phyloP scores from a whole-genome alignment of 2,888 invertebrate species.

The Strigamia crassipes region DNA sequence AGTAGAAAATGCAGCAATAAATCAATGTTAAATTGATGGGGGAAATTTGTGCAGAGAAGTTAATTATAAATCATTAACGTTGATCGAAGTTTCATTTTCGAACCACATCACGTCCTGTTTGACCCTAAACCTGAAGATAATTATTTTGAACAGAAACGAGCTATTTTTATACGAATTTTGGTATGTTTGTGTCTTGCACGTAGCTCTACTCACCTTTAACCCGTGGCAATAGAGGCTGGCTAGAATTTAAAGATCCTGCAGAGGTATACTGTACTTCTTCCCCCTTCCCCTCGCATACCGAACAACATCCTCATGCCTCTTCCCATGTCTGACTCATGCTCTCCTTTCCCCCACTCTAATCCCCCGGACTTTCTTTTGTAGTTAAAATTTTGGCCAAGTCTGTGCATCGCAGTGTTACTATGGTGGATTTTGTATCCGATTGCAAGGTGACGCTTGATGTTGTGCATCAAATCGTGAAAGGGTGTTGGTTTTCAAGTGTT shows the following conservation, averaged over 20 bases:
- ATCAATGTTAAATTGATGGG: neutral
- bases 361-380: neutral
- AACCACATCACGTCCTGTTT: constrained; percentile 10
- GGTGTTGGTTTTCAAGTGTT: constrained; percentile 24
- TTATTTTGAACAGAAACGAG: neutral
- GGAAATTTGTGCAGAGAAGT: constrained; percentile 2
- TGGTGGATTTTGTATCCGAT: constrained; percentile 1
- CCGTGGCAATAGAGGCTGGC: neutral
- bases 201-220: constrained; percentile 13
- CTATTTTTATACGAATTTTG: neutral
- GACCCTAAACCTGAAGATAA: constrained; percentile 24
- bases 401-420: neutral
- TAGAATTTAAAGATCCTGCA: neutral
- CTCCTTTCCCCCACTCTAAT: neutral
- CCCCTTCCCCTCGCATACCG: neutral
- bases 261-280: neutral
- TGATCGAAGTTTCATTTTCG: constrained; percentile 15
- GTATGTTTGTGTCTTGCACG: neutral
- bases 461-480: neutral
- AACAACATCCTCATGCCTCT: neutral
- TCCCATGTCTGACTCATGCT: neutral
- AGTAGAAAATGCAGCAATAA: neutral
- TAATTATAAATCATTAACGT: constrained; percentile 34
- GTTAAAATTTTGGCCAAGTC: neutral
- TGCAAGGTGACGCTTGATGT: neutral